Evolutionary conservation across 2,113 vertebrate genomes (phyloP).

Genomic region (Galemys pyrenaicus): DNA sequence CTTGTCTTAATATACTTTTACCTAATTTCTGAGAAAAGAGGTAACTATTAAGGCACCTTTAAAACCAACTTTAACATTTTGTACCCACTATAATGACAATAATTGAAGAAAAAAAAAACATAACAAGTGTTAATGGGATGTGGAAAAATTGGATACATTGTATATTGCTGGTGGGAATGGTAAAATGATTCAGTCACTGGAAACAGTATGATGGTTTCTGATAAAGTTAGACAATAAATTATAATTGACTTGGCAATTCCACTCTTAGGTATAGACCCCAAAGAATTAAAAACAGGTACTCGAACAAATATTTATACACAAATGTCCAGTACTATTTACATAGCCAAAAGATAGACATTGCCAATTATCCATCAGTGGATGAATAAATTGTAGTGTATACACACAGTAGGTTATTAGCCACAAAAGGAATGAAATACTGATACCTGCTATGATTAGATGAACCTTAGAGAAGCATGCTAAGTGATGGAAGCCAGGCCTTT

Average conservation of each 20-base stretch:
- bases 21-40: background rate
- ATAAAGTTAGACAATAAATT: background rate
- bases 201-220: background rate
- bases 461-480: background rate
- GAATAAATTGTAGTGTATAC: background rate
- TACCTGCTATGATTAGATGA: background rate
- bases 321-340: background rate
- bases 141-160: background rate
- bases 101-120: background rate
- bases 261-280: background rate
- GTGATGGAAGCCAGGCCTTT: background rate
- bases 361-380: background rate
- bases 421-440: background rate
- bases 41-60: background rate
- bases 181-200: background rate
- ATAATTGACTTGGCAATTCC: background rate
- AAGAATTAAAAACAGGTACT: background rate
- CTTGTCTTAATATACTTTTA: constrained; percentile 5
- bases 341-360: background rate
- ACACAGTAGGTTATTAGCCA: background rate
- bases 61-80: background rate
- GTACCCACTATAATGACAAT: background rate
- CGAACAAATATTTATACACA: background rate
- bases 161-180: background rate
- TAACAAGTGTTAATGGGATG: background rate